phyloP scores from a whole-genome alignment of 2,113 vertebrate species.

The Hemichromis elongatus region DNA sequence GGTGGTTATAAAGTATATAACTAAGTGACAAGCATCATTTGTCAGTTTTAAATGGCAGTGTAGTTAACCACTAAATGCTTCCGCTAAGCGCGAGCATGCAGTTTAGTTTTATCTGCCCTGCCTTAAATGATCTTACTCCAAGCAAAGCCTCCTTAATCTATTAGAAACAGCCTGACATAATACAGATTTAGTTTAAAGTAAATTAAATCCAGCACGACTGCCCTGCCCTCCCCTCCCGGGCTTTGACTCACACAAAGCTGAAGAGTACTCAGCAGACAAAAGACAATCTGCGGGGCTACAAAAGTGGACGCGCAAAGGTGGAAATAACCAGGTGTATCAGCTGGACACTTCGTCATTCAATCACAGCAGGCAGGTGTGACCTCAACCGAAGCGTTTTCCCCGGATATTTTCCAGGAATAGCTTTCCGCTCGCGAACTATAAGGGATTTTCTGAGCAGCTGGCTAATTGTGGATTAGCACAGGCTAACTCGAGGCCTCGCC shows the following conservation, averaged over 20 bases:
- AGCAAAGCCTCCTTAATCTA: background rate
- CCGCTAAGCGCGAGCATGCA: background rate
- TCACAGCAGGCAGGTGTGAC: rapidly evolving
- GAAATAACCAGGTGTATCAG: background rate
- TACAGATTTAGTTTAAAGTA: background rate
- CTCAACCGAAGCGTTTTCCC: background rate
- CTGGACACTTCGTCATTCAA: background rate
- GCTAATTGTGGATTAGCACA: constrained; percentile 20
- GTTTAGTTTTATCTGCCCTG: background rate
- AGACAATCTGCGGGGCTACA: background rate
- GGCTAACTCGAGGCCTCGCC: constrained; percentile 42
- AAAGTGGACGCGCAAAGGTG: background rate
- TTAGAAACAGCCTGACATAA: background rate
- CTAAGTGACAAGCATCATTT: background rate
- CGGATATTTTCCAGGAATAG: background rate
- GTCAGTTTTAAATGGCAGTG: background rate
- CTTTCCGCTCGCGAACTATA: rapidly evolving
- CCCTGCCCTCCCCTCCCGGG: background rate
- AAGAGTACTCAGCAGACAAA: background rate
- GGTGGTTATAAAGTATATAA: background rate
- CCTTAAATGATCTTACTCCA: background rate
- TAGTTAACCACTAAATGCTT: background rate
- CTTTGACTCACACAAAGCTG: background rate
- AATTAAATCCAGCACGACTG: background rate
- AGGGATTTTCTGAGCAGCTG: background rate